These are phyloP conservation scores for Calyptomena viridis DNA, from an alignment of 2,113 vertebrate species.

Conservation along the genomic window DNA sequence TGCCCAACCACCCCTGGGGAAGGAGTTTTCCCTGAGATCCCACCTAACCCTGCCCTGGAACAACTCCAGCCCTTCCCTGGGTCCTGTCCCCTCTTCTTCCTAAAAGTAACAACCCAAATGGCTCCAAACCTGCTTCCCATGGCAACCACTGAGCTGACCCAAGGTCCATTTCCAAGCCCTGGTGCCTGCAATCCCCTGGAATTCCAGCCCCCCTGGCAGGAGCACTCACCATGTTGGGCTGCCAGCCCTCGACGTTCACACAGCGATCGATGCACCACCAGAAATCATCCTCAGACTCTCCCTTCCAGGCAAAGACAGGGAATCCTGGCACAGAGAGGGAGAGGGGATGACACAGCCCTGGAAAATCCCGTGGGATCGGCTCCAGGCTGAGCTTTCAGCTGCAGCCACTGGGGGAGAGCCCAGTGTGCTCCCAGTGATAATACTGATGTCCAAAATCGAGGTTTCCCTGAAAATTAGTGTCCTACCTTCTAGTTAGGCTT, in stretches of 20 bases:
- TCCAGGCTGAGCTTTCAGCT: not conserved
- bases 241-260: constrained; percentile 97
- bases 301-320: constrained; percentile 98
- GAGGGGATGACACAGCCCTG: not conserved
- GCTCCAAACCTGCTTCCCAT: not conserved
- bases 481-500: not conserved
- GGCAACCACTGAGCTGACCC: too few relatives aligned
- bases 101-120: not conserved
- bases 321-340: constrained; percentile 78
- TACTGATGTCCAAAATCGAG: too few relatives aligned
- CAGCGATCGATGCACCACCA: constrained; percentile 99
- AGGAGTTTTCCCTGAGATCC: not conserved
- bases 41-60: not conserved
- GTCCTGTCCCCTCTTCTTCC: not conserved
- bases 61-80: not conserved
- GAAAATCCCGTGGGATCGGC: fast-evolving
- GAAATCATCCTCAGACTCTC: constrained; percentile 97
- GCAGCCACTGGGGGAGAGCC: not conserved
- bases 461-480: fast-evolving
- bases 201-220: too few relatives aligned
- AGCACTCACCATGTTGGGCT: constrained; percentile 98
- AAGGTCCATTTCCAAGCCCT: too few relatives aligned
- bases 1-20: not conserved
- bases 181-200: too few relatives aligned
- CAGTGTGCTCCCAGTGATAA: fast-evolving